Conservation (phyloP, 1,140 invertebrate species). For the Hycleus phaleratus region DNA sequence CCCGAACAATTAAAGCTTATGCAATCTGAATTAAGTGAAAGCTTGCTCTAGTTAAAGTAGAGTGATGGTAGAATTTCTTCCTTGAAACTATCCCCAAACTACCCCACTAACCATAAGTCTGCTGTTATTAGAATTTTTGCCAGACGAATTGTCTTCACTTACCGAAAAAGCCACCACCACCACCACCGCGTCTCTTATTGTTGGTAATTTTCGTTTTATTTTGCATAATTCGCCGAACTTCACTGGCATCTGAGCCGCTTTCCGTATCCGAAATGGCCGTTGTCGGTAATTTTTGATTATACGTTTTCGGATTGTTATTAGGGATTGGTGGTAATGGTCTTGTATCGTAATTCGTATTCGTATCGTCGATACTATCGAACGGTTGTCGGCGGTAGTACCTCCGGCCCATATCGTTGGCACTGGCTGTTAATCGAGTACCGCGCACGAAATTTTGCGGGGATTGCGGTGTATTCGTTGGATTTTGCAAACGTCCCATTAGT, state of each 20-base stretch:
- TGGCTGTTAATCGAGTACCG: slow-evolving; percentile 35
- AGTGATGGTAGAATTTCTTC: too few species aligned
- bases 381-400: slow-evolving; percentile 8
- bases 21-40: background rate
- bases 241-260: slow-evolving; percentile 53
- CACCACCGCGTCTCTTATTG: slow-evolving; percentile 20
- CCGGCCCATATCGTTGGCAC: slow-evolving; percentile 35
- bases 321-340: slow-evolving; percentile 1
- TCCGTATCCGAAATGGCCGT: slow-evolving; percentile 18
- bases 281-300: background rate
- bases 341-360: slow-evolving; percentile 4
- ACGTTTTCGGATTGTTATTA: background rate
- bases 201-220: slow-evolving; percentile 23
- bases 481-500: slow-evolving; percentile 34
- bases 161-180: slow-evolving; percentile 26
- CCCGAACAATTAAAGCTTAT: background rate
- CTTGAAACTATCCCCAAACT: too few species aligned
- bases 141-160: slow-evolving; percentile 18
- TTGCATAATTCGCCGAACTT: slow-evolving; percentile 54
- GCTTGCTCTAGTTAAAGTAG: background rate
- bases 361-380: background rate
- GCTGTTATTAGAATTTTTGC: too few species aligned
- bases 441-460: slow-evolving; percentile 30
- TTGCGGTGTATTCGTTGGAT: slow-evolving; percentile 7
- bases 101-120: too few species aligned